These are phyloP conservation scores for Drosophila santomea DNA, from an alignment of 1,140 invertebrate species.

Conservation along the genomic window DNA sequence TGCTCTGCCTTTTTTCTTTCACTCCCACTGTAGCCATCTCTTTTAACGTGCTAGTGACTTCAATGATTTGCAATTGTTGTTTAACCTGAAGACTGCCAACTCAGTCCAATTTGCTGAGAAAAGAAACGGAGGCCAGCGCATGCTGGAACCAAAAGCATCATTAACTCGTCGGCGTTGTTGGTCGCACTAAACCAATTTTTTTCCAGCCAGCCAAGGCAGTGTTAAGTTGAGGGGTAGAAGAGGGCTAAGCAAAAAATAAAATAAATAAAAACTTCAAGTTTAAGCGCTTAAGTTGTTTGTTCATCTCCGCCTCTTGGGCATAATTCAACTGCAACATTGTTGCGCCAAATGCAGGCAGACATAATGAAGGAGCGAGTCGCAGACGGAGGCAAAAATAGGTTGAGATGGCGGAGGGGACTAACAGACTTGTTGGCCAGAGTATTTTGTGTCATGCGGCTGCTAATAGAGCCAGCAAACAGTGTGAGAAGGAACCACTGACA, in stretches of 20 bases:
- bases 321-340: constrained; percentile 77
- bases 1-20: background rate
- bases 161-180: constrained; percentile 43
- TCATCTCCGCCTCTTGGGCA: constrained; percentile 72
- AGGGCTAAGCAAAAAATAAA: constrained; percentile 61
- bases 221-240: constrained; percentile 21
- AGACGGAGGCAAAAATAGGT: background rate
- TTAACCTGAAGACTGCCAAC: constrained; percentile 14
- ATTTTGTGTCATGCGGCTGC: constrained; percentile 56
- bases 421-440: constrained; percentile 46
- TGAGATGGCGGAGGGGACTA: background rate
- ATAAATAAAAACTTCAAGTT: constrained; percentile 80
- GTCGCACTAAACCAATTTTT: constrained; percentile 22
- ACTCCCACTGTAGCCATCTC: background rate
- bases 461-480: constrained; percentile 77
- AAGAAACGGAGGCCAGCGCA: constrained; percentile 15
- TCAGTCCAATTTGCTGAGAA: constrained; percentile 14
- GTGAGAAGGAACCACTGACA: constrained; percentile 49
- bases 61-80: constrained; percentile 47
- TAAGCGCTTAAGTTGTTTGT: constrained; percentile 79
- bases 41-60: constrained; percentile 39
- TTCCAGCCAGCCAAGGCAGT: background rate
- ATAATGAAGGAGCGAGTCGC: constrained; percentile 56
- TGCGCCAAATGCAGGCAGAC: constrained; percentile 63
- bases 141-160: constrained; percentile 43